Base-by-base conservation (phyloP, 2,797 vertebrate genomes). In the Acanthis flammea region DNA sequence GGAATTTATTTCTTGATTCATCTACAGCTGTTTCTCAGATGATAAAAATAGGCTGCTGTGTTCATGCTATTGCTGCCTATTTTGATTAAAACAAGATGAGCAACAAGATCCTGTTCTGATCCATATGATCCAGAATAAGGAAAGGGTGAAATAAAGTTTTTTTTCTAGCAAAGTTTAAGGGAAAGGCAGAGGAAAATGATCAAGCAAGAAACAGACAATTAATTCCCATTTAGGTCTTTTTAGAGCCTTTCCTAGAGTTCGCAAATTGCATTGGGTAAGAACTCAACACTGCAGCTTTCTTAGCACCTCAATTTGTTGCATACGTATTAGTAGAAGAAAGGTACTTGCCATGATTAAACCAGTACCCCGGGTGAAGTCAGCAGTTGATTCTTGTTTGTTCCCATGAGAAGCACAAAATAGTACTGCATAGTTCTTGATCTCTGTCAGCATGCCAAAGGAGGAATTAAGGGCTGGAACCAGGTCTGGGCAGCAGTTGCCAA, bases 11-110 rank as follows among this genome's bases (percentile, higher is more conserved):
- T 95, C 75, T 94, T 88, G 75, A 45, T 90, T 81, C 89, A 91
- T 41, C 55, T 74, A 73, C 75, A 94, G 86, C 92, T 95, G 91
- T 96, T 95, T 96, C 58, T 96, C 86, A 93, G 71, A 88, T 75
- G 65, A 86, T 86, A 94, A 95, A 94, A 95, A 92, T 70, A 94
- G 86, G 27, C 23, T 92, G n/a, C 42, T 55, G 14, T 91, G 44
- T 33, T 90, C 48, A 45, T 86, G 78, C 77, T 95, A 5, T 86
- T 14, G 2, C 51, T 79, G 72, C 37, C 57, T 91, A 3, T 76
- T 89, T 88, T 91, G 37, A 92, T 92, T 77, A 90, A 87, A 92
- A 47, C 28, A 89, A 95, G 51, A 62, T 66, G 65, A 33, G 33
- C 2, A 3, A 45, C 47, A 61, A 66, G 57, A 61, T 66, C 30